Evolutionary conservation across 92 coral and sea anemone species (phyloP).

Genomic region (Hydrozoanthus gracilis): DNA sequence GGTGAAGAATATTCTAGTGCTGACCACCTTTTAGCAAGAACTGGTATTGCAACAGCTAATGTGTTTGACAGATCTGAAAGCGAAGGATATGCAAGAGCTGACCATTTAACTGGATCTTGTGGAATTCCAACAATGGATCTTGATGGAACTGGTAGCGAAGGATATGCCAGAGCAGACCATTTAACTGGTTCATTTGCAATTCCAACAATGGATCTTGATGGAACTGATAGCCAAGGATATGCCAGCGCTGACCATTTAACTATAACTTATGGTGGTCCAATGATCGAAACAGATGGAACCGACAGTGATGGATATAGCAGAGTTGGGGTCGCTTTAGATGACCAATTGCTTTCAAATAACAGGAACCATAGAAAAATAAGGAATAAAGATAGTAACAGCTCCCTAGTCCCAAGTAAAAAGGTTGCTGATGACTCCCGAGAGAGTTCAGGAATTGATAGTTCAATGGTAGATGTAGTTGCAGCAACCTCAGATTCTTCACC

Average conservation of each 20-base stretch:
- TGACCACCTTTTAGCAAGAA: neutral
- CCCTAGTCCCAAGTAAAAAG: neutral
- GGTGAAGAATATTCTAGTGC: no score
- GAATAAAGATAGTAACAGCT: neutral
- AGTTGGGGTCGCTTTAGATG: neutral
- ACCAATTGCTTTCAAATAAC: neutral
- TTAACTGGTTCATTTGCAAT: neutral
- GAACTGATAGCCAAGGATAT: neutral
- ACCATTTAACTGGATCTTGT: neutral
- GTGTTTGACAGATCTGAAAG: constrained; percentile 1
- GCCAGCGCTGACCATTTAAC: neutral
- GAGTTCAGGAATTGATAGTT: neutral
- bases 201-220: neutral
- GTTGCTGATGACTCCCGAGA: neutral
- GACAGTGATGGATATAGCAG: constrained; percentile 24
- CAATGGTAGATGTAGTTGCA: neutral
- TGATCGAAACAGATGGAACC: neutral
- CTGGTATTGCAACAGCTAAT: neutral
- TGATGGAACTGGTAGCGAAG: constrained; percentile 8
- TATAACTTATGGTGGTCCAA: neutral
- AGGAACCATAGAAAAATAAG: neutral
- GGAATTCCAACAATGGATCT: neutral
- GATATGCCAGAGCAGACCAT: neutral
- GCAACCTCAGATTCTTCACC: neutral
- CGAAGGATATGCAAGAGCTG: constrained; percentile 24